Percentiles rank a stretch among this genome's conserved stretches.
phyloP scores from a whole-genome alignment of 2,888 invertebrate genomes.

The Polyommatus icarus region DNA sequence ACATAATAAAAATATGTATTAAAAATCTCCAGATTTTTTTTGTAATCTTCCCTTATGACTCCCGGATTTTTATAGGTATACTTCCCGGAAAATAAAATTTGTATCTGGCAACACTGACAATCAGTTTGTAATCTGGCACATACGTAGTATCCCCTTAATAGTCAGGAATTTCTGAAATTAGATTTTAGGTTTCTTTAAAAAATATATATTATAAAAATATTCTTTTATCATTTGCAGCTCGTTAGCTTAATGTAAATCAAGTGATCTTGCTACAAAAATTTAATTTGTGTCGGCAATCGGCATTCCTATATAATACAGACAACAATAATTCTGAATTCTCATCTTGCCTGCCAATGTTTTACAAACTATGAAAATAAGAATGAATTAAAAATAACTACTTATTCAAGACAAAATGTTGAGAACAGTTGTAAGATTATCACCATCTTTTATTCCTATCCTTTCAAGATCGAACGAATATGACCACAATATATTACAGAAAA shows the following conservation, averaged over 20 bases:
- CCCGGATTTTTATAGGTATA: too few relatives aligned
- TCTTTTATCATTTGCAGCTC: background rate
- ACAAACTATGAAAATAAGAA: background rate
- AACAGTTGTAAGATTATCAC: slow-evolving; percentile 56
- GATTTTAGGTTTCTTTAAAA: too few relatives aligned
- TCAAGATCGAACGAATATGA: slow-evolving; percentile 50
- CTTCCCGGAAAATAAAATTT: too few relatives aligned
- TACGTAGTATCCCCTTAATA: too few relatives aligned
- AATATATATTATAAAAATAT: too few relatives aligned
- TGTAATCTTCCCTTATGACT: too few relatives aligned
- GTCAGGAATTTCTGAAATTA: too few relatives aligned
- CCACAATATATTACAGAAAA: slow-evolving; percentile 46
- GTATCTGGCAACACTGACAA: too few relatives aligned
- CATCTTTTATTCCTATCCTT: slow-evolving; percentile 57
- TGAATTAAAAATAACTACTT: slow-evolving; percentile 35
- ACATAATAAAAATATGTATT: too few relatives aligned
- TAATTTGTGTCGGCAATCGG: too few relatives aligned
- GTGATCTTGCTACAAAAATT: background rate
- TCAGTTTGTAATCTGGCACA: background rate
- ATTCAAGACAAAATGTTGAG: slow-evolving; percentile 50
- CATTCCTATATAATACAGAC: background rate
- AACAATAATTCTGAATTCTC: background rate
- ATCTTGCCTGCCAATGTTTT: background rate
- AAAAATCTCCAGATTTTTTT: too few relatives aligned
- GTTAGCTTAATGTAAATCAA: background rate